Evolutionary conservation across 2,113 vertebrate species (phyloP), one percentile per base, ranked within the genome.

Genomic region (Myotis davidii): DNA sequence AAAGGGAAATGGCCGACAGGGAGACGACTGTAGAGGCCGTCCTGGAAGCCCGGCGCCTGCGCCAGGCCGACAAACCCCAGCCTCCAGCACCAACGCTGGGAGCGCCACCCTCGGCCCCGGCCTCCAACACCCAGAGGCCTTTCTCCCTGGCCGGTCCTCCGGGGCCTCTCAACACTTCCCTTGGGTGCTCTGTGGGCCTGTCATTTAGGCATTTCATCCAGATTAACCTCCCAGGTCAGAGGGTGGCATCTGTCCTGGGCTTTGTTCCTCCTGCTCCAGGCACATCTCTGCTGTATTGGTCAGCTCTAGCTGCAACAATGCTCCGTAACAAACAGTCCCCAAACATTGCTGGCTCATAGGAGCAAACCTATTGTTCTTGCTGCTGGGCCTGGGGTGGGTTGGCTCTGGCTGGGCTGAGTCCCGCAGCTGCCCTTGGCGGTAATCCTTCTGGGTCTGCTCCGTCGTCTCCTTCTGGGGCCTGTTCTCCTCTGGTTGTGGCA

Each of bases 201-300:
- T 5, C 20, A 0, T 9, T 9, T 1, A 2, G 3, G 21, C 70
- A 0, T 20, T 34, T 74, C 32, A 2, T 45, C 52, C 32, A 0
- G 6, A 4, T 6, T 14, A 27, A 6, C 8, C 34, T 21, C 25
- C 27, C 21, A 0, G 27, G 65, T 1, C 27, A 27, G 72, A 16
- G 32, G 52, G 27, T 0, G 8, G 27, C 56, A 0, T 39, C 25
- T 45, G 21, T 32, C 45, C 16, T 3, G 29, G 17, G 45, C 48
- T 8, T 11, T 11, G 54, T 37, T 9, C 8, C 18, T 61, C n/a
- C 39, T 13, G 78, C 17, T 2, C 7, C 32, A 32, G 2, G 25
- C 14, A 3, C 1, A 0, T 17, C 32, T 67, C 48, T 2, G 3
- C n/a, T 52, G n/a, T 10, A 4, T 0, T 0, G 20, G 42, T 85